Evolutionary conservation across 2,113 vertebrate genomes (phyloP).

Genomic region (Charina bottae): DNA sequence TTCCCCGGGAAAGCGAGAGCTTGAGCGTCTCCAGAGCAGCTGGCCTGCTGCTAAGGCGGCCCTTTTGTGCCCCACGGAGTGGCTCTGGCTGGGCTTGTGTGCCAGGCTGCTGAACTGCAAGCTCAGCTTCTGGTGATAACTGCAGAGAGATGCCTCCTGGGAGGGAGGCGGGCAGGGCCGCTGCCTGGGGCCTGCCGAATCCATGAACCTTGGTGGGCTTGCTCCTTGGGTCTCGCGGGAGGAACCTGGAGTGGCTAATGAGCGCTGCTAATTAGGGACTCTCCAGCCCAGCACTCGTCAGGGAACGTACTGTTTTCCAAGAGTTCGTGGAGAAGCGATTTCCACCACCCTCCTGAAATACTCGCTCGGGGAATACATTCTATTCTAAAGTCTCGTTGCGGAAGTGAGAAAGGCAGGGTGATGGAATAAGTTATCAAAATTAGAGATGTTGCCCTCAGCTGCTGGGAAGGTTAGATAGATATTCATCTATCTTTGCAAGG

Average conservation of each 20-base stretch:
- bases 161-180: background rate
- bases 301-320: background rate
- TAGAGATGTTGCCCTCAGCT: background rate
- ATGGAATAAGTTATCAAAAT: background rate
- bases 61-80: background rate
- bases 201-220: background rate
- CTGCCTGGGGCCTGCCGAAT: background rate
- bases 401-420: background rate
- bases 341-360: background rate
- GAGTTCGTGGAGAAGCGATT: background rate
- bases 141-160: no score
- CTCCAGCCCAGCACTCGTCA: background rate
- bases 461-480: no score
- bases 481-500: background rate
- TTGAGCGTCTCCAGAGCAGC: background rate
- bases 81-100: background rate
- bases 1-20: background rate
- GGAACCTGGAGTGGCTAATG: background rate
- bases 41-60: background rate
- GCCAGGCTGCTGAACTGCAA: background rate
- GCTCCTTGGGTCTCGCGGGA: background rate
- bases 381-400: background rate
- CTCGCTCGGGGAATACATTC: background rate
- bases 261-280: background rate
- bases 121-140: background rate